Evolutionary conservation across 2,113 vertebrate genomes (phyloP).

Genomic region (Bubo blakistoni): DNA sequence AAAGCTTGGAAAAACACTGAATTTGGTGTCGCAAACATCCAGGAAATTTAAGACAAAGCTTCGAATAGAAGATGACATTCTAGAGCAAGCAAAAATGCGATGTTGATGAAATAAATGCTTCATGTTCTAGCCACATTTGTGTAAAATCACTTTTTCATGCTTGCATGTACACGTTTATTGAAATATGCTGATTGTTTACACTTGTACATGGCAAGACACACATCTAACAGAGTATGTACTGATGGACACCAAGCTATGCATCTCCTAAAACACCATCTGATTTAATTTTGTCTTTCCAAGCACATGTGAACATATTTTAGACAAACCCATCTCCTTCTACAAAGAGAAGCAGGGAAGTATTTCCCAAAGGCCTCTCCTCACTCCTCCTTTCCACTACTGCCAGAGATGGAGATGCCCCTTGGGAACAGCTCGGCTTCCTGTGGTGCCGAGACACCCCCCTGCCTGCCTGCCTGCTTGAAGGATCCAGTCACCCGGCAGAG

Average conservation of each 20-base stretch:
- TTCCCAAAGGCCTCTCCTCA: neutral
- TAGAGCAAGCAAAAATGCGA: neutral
- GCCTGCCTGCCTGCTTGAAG: neutral
- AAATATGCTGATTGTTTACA: neutral
- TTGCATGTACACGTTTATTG: neutral
- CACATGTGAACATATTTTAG: neutral
- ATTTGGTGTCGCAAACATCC: neutral
- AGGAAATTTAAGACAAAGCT: neutral
- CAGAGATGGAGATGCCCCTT: too few relatives aligned
- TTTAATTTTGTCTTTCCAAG: neutral
- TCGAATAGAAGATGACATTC: neutral
- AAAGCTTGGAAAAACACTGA: neutral
- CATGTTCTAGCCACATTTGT: neutral
- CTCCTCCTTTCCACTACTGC: rapidly evolving
- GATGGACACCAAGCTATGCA: neutral
- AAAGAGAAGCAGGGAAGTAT: neutral
- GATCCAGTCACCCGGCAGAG: rapidly evolving
- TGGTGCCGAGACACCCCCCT: rapidly evolving
- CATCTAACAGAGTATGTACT: neutral
- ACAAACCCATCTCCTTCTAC: neutral
- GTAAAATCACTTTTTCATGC: neutral
- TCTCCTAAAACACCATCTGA: neutral
- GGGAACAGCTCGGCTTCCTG: rapidly evolving
- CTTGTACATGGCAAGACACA: neutral
- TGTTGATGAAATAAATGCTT: neutral